Conservation (phyloP, 2,888 invertebrate species). For the Acanthacorydalis orientalis region DNA sequence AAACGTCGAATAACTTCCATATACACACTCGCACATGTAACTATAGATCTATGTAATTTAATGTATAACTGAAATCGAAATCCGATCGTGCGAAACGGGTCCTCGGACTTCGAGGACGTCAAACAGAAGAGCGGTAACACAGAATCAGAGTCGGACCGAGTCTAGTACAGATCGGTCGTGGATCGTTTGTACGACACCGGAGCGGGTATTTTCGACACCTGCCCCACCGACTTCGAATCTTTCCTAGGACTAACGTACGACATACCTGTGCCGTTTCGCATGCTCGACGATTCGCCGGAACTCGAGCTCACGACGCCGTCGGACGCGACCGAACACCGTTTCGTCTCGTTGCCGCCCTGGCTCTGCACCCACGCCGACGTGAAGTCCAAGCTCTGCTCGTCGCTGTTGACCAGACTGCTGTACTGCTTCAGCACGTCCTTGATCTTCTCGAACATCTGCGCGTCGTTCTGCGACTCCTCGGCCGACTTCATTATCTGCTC, state of each 20-base stretch:
- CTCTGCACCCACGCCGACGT: constrained; percentile 58
- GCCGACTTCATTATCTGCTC: constrained; percentile 57
- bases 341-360: constrained; percentile 36
- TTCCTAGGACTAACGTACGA: constrained; percentile 29
- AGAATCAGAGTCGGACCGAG: background rate
- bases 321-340: constrained; percentile 4
- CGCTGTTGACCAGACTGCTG: constrained; percentile 35
- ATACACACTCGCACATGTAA: too few species aligned
- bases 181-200: constrained; percentile 22
- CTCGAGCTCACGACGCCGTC: constrained; percentile 5
- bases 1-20: too few species aligned
- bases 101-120: too few species aligned
- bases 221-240: constrained; percentile 30
- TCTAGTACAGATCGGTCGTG: constrained; percentile 2
- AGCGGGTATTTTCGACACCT: constrained; percentile 33
- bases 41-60: too few species aligned
- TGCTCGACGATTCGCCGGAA: constrained; percentile 1
- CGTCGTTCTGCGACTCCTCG: constrained; percentile 55
- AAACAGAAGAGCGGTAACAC: too few species aligned
- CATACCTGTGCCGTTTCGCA: constrained; percentile 13
- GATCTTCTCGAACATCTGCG: constrained; percentile 54
- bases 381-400: constrained; percentile 44
- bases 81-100: too few species aligned
- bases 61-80: too few species aligned
- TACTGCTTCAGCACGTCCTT: constrained; percentile 49